Base-by-base conservation (phyloP, 2,113 vertebrate genomes). In the Eclectus roratus region DNA sequence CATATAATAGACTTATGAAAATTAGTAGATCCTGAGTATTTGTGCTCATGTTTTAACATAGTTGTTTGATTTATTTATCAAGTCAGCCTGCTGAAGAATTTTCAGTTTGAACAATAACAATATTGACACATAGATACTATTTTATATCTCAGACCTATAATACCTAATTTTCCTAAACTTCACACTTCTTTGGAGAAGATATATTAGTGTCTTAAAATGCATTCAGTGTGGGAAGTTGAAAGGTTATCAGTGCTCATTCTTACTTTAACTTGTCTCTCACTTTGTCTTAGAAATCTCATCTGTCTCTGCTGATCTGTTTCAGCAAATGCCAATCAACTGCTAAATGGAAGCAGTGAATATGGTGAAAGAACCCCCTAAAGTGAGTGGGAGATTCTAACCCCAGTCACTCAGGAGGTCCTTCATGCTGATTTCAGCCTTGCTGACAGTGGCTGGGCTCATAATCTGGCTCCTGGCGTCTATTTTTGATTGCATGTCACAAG, bases 191-290 rank as follows among this genome's bases (percentile, higher is more conserved):
- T 68, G 44, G 15, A 81, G 41, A 64, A 73, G 24, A 66, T 66
- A 49, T 2, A 80, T 23, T 50, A 60, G 17, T 52, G 43, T 41
- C 20, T 60, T 47, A 58, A 74, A 78, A 55, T 28, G 24, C 5
- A 23, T 78, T 78, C 39, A 33, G 2, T 39, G 28, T 68, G 19
- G 29, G 39, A 27, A 87, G 70, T 79, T 44, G 33, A 74, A 81
- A 94, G 13, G 39, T 64, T 80, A 84, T 64, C 18, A 39, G 84
- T 88, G 56, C 52, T 84, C 27, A 49, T 63, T 91, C 64, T 88
- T 92, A 78, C 93, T 88, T 88, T 94, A 77, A 74, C 41, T 80
- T 81, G 33, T 82, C 73, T 95, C 43, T 79, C 76, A 70, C 49
- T 28, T 89, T 85, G 55, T 66, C 61, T 78, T 46, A 69, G 50